These are phyloP conservation scores for Heterodera filipjevi DNA, from an alignment of 2,888 invertebrate genomes.

Conservation along the genomic window DNA sequence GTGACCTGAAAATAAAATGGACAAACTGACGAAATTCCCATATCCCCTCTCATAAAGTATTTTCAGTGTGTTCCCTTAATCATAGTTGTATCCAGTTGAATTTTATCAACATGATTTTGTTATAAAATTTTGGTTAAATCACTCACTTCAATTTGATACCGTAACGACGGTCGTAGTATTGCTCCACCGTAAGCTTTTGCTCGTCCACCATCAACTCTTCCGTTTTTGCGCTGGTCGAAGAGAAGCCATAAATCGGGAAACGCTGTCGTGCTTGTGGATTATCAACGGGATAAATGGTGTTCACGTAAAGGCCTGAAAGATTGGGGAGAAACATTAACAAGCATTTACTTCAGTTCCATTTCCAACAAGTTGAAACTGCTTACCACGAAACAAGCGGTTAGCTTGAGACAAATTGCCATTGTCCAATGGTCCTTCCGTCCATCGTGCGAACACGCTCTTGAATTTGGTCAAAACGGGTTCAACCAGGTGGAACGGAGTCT, in stretches of 20 bases:
- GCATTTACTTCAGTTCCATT: too few relatives aligned
- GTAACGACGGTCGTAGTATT: conserved; percentile 1
- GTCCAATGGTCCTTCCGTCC: not conserved
- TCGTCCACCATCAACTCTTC: not conserved
- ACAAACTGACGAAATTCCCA: not conserved
- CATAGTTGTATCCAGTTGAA: too few relatives aligned
- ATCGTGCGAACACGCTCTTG: not conserved
- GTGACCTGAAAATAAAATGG: not conserved
- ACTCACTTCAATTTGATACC: conserved; percentile 6
- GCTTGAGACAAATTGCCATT: not conserved
- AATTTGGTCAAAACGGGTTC: not conserved
- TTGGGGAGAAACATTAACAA: not conserved
- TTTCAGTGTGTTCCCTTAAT: too few relatives aligned
- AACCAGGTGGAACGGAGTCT: conserved; percentile 33
- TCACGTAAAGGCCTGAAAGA: conserved; percentile 11
- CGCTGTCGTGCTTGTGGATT: not conserved
- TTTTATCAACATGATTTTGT: too few relatives aligned
- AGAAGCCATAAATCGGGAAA: conserved; percentile 5
- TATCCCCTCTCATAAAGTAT: too few relatives aligned
- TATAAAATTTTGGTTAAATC: too few relatives aligned
- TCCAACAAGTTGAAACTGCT: too few relatives aligned
- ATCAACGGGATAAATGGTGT: not conserved
- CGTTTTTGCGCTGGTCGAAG: not conserved
- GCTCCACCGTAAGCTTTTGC: not conserved
- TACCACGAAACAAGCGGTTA: not conserved